Evolutionary conservation across 1,140 invertebrate genomes (phyloP), one percentile per base, ranked within the genome.

Genomic region (Diprion similis): DNA sequence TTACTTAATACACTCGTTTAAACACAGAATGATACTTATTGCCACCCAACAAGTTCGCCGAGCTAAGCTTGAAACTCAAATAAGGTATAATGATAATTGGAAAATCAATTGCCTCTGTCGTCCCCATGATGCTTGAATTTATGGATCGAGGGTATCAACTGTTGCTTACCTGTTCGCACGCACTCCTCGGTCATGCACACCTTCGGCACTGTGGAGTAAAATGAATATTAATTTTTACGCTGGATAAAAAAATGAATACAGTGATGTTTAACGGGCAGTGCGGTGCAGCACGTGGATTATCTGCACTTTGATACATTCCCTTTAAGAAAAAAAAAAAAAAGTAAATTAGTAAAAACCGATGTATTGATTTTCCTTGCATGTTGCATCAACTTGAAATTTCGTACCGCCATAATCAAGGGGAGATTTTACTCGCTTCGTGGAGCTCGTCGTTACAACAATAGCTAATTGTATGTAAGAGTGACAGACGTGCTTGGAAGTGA

Each of bases 101-200:
- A 51, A 51, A 19, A 69, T n/a, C 46, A 71, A 75, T 37, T 46
- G 73, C 17, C 65, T 47, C n/a, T 65, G 18, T 66, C 48, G 45
- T 37, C 11, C n/a, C 48, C 7, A 11, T 45, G 37, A 19, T 48
- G 59, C 24, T 37, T 37, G 24, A 37, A 37, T 37, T 37, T 37
- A 37, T 37, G 24, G 24, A 37, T 48, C n/a, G 15, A 24, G 65
- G 17, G 19, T 2, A 18, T 11, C n/a, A 46, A 18, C 59, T 59
- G 17, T 67, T 67, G 77, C 85, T 89, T 85, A 92, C 91, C 91
- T 85, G 93, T 94, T 83, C 90, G 88, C 46, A 94, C 92, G 83
- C 93, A 94, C 88, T 93, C 92, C 84, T 93, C 90, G 48, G 92
- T 92, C 73, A 93, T 84, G 84, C 93, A 94, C 71, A 93, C 87